Conservation (phyloP, 2,888 invertebrate species). For the Agrilus cyanescens region DNA sequence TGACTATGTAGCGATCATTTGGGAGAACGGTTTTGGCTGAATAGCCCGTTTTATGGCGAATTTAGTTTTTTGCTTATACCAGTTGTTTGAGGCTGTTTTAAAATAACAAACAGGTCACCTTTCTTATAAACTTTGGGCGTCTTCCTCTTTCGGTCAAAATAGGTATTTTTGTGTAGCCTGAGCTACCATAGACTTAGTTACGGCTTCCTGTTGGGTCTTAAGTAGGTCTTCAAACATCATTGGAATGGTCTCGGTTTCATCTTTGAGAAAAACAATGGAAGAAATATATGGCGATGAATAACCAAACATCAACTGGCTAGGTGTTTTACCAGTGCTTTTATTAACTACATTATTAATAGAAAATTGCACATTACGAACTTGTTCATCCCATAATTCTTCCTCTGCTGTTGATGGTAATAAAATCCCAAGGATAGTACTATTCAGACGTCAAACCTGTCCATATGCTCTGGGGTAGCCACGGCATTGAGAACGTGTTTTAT, state of each 20-base stretch:
- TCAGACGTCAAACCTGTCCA: too few relatives aligned
- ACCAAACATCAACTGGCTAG: slow-evolving; percentile 8
- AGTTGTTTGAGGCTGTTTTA: slow-evolving; percentile 8
- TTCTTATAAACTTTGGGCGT: slow-evolving; percentile 6
- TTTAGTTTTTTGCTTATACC: slow-evolving; percentile 13
- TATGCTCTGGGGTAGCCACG: too few relatives aligned
- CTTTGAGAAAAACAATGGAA: slow-evolving; percentile 6
- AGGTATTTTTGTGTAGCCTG: slow-evolving; percentile 10
- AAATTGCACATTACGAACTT: too few relatives aligned
- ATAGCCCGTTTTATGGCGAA: slow-evolving; percentile 11
- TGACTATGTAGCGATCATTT: slow-evolving; percentile 14
- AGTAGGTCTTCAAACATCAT: slow-evolving; percentile 9
- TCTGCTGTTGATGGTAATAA: too few relatives aligned
- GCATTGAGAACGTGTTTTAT: too few relatives aligned
- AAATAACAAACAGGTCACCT: slow-evolving; percentile 13
- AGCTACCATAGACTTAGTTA: not conserved
- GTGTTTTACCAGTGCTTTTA: too few relatives aligned
- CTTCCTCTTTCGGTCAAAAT: slow-evolving; percentile 10
- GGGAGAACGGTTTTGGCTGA: slow-evolving; percentile 12
- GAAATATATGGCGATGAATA: slow-evolving; percentile 9
- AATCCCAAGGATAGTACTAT: too few relatives aligned
- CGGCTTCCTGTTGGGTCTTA: slow-evolving; percentile 2
- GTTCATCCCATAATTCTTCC: too few relatives aligned
- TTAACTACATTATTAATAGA: too few relatives aligned
- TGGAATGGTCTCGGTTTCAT: slow-evolving; percentile 12